phyloP scores from a whole-genome alignment of 2,113 vertebrate genomes.

The Solenodon paradoxus region DNA sequence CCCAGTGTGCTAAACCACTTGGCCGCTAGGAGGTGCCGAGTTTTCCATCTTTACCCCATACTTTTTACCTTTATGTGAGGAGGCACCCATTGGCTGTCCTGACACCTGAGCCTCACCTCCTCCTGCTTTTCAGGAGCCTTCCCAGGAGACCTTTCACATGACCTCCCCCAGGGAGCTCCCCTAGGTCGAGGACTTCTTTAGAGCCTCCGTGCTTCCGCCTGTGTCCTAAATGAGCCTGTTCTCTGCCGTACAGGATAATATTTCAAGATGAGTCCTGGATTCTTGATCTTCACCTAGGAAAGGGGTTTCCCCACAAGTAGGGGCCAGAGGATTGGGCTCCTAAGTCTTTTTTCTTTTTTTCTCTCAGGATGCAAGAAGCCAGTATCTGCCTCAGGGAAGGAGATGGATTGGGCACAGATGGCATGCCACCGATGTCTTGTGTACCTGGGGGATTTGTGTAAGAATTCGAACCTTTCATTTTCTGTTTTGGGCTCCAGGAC shows the following conservation, averaged over 20 bases:
- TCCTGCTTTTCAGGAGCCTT: neutral
- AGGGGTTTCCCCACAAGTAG: neutral
- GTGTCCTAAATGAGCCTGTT: neutral
- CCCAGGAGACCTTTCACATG: neutral
- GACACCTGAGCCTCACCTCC: neutral
- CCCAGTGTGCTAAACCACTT: too few species aligned
- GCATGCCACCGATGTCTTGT: constrained; percentile 97
- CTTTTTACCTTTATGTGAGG: neutral
- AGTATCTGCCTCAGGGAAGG: constrained; percentile 92
- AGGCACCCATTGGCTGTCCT: neutral
- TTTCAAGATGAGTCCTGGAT: neutral
- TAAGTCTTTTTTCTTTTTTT: neutral
- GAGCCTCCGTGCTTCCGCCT: neutral
- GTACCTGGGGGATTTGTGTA: constrained; percentile 97
- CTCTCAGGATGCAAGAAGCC: constrained; percentile 92
- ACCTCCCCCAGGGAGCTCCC: neutral
- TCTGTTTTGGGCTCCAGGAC: neutral
- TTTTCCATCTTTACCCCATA: neutral
- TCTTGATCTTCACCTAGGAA: neutral
- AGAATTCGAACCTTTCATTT: constrained; percentile 64
- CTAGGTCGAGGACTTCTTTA: neutral
- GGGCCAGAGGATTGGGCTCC: neutral
- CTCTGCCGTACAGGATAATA: neutral
- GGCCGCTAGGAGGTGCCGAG: too few species aligned
- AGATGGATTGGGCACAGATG: constrained; percentile 99